phyloP scores from a whole-genome alignment of 1,140 invertebrate genomes.

The Alviniconcha marisindica region DNA sequence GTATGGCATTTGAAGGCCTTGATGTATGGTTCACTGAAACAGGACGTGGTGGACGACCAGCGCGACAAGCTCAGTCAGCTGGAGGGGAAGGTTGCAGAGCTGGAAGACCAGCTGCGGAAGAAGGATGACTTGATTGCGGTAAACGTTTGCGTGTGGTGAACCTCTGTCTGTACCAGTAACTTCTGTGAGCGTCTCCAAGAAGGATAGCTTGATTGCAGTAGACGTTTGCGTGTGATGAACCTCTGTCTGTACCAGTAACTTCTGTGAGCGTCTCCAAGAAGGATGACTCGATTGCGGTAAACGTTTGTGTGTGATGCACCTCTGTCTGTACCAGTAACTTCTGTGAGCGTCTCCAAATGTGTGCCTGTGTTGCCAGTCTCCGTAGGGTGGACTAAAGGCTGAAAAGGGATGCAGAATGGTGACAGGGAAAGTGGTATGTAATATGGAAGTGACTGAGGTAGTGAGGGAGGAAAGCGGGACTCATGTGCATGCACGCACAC shows the following conservation, averaged over 20 bases:
- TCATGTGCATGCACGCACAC: no score
- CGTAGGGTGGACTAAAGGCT: no score
- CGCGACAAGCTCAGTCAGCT: conserved; percentile 54
- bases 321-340: neutral
- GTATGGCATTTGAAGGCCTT: no score
- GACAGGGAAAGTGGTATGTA: no score
- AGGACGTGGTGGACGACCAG: conserved; percentile 71
- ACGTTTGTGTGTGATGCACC: conserved; percentile 24
- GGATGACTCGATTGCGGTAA: conserved; percentile 58
- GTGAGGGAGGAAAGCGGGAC: no score
- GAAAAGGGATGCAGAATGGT: no score
- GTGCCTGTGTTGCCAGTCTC: neutral
- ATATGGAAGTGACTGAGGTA: no score
- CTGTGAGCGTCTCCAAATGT: neutral
- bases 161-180: neutral
- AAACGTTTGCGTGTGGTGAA: conserved; percentile 38
- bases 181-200: conserved; percentile 23
- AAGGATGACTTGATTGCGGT: conserved; percentile 62
- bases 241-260: neutral
- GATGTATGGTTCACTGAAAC: no score
- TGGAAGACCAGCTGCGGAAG: conserved; percentile 52
- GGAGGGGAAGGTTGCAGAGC: conserved; percentile 51
- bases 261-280: conserved; percentile 43
- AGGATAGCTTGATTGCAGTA: conserved; percentile 60
- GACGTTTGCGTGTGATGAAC: conserved; percentile 29